A percentile compares a stretch with the other conserved stretches of the same genome.
phyloP scores from a whole-genome alignment of 1,140 invertebrate genomes.

The Rhizoglyphus robini region DNA sequence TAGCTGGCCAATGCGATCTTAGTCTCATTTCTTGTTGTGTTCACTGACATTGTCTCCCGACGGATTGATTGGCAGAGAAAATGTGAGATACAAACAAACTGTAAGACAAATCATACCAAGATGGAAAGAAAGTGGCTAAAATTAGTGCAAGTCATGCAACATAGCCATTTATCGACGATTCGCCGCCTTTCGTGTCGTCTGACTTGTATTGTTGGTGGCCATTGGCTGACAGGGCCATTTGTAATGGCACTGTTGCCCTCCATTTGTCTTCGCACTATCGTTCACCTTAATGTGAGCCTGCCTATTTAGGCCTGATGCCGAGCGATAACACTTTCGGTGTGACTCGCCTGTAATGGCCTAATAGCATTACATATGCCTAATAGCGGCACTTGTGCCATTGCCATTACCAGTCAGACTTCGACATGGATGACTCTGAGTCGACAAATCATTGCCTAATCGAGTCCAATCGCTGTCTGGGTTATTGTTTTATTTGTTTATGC shows the following conservation, averaged over 20 bases:
- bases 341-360: not conserved
- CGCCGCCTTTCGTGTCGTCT: not conserved
- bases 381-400: no score
- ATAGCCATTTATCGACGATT: not conserved
- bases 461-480: not conserved
- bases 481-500: slow-evolving; percentile 2
- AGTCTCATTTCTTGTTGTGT: no score
- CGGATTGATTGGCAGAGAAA: no score
- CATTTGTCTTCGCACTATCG: not conserved
- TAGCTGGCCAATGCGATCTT: no score
- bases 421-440: not conserved
- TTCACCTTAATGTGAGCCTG: slow-evolving; percentile 8
- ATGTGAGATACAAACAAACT: no score
- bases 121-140: no score
- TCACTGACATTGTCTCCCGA: no score
- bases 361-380: not conserved
- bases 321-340: slow-evolving; percentile 7
- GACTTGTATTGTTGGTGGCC: not conserved
- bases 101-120: no score
- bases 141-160: slow-evolving; percentile 4
- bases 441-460: slow-evolving; percentile 10
- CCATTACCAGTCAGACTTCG: no score
- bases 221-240: not conserved
- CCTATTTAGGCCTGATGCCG: not conserved
- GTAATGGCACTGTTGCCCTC: not conserved